Evolutionary conservation across 2,113 vertebrate genomes (phyloP).

Genomic region (Etheostoma cragini): DNA sequence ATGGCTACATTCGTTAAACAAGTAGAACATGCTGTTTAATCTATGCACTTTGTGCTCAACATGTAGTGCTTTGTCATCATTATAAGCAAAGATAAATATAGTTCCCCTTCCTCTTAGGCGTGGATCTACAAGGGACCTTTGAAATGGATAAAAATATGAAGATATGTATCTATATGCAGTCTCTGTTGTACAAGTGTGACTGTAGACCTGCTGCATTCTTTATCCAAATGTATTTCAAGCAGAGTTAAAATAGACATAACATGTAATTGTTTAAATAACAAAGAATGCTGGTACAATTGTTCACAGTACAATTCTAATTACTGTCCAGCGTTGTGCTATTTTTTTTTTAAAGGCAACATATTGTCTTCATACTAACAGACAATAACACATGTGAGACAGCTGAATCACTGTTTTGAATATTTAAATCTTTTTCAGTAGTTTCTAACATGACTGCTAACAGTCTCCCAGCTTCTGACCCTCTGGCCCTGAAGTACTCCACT

Average conservation of each 20-base stretch:
- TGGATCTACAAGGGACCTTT: background rate
- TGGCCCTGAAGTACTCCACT: constrained; percentile 8
- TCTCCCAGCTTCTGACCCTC: constrained; percentile 6
- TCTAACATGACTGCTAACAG: background rate
- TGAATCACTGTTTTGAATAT: constrained; percentile 10
- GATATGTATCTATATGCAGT: background rate
- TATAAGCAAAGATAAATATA: background rate
- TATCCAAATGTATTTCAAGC: background rate
- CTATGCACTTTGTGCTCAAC: background rate
- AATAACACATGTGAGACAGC: background rate
- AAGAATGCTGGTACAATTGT: background rate
- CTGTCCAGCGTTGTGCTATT: background rate
- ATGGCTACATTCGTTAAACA: background rate
- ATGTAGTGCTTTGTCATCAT: constrained; percentile 1
- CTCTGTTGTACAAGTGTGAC: background rate
- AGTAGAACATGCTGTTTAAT: constrained; percentile 5
- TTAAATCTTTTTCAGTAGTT: constrained; percentile 8
- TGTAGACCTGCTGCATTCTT: background rate
- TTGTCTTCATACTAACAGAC: background rate
- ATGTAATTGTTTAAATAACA: background rate
- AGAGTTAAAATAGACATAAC: background rate
- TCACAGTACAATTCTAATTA: background rate
- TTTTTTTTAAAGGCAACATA: background rate
- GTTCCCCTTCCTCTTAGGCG: background rate
- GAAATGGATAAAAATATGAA: background rate